Base-by-base conservation (phyloP, 2,888 invertebrate species). In the Temnothorax unifasciatus region DNA sequence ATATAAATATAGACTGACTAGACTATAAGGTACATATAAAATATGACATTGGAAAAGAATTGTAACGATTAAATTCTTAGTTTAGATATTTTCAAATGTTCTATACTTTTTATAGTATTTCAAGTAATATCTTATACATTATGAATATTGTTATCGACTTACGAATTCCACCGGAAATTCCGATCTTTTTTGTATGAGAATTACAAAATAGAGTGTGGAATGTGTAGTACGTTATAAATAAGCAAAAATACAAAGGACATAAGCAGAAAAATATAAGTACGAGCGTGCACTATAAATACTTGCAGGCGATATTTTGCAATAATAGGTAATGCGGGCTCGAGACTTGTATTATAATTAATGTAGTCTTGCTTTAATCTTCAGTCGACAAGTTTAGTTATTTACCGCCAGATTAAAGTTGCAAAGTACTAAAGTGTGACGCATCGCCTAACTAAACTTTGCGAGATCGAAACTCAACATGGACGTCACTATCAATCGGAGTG, bases 341-440 rank as follows among this genome's bases (percentile, higher is more conserved):
- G 9, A 18, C 21, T 38, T 38, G 29, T 63, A 50, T 50, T 11
- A 64, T 50, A 76, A 63, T 74, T 74, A 50, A 63, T 63, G 75
- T n/a, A 34, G 47, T 38, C 63, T 76, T 63, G 38, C 34, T 50
- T 76, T 63, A 76, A 76, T 76, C 50, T 50, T 75, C 9, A 29
- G 74, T 74, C 59, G 44, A 76, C 34, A 63, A 76, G 75, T 63
- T 75, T 63, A 34, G 47, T 76, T 76, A 64, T 63, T 76, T 76
- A 76, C 50, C 21, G 75, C 63, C 75, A 76, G 63, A 76, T 75
- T 75, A 75, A 75, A 75, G 63, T 76, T 76, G 25, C 50, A 76
- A 76, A 64, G 75, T 63, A 76, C 38, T 74, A 74, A 44, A 74
- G 74, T 59, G 63, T 76, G 75, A 76, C 63, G 63, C 50, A 50